Base-by-base conservation (phyloP, 2,113 vertebrate genomes). In the Phyllopteryx taeniolatus region DNA sequence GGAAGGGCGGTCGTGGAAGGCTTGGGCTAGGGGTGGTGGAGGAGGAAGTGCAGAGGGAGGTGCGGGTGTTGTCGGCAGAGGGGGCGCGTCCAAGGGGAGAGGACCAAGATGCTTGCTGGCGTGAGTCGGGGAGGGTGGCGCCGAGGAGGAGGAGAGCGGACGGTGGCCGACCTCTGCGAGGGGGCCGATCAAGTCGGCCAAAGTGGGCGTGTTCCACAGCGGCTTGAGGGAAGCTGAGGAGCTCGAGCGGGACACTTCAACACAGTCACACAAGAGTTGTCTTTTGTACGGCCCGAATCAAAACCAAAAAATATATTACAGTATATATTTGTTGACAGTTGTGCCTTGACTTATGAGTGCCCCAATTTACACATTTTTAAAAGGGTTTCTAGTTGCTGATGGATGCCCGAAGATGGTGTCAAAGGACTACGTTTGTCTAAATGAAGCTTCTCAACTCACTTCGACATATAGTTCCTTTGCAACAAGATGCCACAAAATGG, bases 171-270 rank as follows among this genome's bases (percentile, higher is more conserved):
- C 0, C 87, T 80, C 79, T 88, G 2, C 86, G 84, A 0, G 87
- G 85, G 4, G 1, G 0, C 72, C 53, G 54, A 84, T 53, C n/a
- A 1, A 83, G 78, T 86, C 94, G 62, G 39, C 33, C 53, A 73
- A 83, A 2, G 76, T 13, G 70, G 78, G 94, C 67, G 75, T 54
- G 77, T 90, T 93, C 93, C 89, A 79, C 33, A 89, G 87, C 0
- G 92, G 92, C 4, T 93, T 94, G 43, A 82, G 74, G 43, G 89
- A 93, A 44, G 89, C 83, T 1, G 78, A 84, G 19, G 92, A 95
- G 70, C 93, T 93, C 0, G 94, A 79, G 51, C 90, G 93, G 33
- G 90, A 84, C n/a, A 83, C 81, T 92, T 44, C 5, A 73, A 73
- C 61, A 83, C 39, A 80, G 47, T 85, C 60, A 71, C 76, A 74